Evolutionary conservation across 2,113 vertebrate species (phyloP).

Genomic region (Peromyscus maniculatus): DNA sequence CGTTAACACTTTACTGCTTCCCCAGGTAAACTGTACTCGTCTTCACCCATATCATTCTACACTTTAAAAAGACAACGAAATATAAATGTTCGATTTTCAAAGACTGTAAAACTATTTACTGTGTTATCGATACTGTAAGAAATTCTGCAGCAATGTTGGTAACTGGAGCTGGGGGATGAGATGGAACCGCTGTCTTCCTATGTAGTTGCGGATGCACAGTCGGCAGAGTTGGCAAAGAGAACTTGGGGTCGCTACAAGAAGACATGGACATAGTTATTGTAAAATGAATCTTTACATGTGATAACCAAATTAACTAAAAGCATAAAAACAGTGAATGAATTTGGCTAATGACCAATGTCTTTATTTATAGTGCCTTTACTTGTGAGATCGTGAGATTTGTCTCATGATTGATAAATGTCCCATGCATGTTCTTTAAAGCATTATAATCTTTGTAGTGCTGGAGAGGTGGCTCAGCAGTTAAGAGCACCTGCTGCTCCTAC

Average conservation of each 20-base stretch:
- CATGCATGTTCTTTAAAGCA: neutral
- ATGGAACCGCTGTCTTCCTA: constrained; percentile 92
- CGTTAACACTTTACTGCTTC: constrained; percentile 47
- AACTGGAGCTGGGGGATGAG: constrained; percentile 94
- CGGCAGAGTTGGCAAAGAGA: constrained; percentile 94
- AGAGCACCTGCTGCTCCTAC: neutral
- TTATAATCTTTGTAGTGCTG: neutral
- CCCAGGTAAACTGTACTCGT: neutral
- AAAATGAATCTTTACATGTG: neutral
- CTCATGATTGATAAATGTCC: neutral
- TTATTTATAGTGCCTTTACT: neutral
- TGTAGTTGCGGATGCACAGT: constrained; percentile 91
- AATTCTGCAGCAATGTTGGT: constrained; percentile 92
- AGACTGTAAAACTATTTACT: constrained; percentile 66
- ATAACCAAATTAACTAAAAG: neutral
- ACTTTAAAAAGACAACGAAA: constrained; percentile 35
- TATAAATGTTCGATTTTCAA: constrained; percentile 49
- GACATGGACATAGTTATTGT: neutral
- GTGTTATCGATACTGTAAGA: constrained; percentile 94
- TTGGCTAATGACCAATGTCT: neutral
- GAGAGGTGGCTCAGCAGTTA: neutral
- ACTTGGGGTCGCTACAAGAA: constrained; percentile 91
- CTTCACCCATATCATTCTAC: neutral
- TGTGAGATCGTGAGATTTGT: neutral
- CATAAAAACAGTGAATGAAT: neutral